These are phyloP conservation scores for Crax fasciolata DNA, from an alignment of 2,797 vertebrate genomes.

Conservation along the genomic window DNA sequence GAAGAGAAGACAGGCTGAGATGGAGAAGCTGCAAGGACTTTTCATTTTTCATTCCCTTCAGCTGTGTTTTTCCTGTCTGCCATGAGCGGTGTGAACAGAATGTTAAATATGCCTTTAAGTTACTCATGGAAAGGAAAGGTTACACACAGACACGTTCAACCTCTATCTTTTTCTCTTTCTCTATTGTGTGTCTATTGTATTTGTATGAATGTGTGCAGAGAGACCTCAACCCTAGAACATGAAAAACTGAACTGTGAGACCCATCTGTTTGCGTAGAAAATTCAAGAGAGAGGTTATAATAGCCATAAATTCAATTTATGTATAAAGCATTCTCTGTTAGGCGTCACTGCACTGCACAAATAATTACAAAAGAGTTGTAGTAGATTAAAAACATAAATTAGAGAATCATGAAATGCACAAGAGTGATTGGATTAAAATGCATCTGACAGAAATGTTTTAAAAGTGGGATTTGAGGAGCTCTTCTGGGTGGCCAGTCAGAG, in stretches of 20 bases:
- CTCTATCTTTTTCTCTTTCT: background rate
- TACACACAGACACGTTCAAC: background rate
- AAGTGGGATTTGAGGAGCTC: constrained; percentile 15
- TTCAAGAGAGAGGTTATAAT: constrained; percentile 52
- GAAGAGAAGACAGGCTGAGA: background rate
- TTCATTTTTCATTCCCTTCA: constrained; percentile 43
- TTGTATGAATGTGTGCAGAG: background rate
- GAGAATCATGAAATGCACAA: constrained; percentile 33
- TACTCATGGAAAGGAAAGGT: constrained; percentile 43
- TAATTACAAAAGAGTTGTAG: constrained; percentile 40
- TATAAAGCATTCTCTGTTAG: constrained; percentile 36
- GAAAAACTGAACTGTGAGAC: background rate
- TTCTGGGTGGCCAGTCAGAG: background rate
- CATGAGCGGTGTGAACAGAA: constrained; percentile 56
- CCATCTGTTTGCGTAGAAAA: background rate
- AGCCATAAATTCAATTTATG: constrained; percentile 68
- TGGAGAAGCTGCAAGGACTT: constrained; percentile 28
- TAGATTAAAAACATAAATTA: constrained; percentile 71
- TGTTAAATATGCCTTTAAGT: constrained; percentile 61
- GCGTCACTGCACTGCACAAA: constrained; percentile 10
- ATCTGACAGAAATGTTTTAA: constrained; percentile 4
- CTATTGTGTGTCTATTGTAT: background rate
- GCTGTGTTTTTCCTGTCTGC: constrained; percentile 45
- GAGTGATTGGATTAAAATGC: background rate
- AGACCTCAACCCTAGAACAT: background rate